These are phyloP conservation scores for Xanthorhoe spadicearia DNA, from an alignment of 2,888 invertebrate species.

Conservation along the genomic window DNA sequence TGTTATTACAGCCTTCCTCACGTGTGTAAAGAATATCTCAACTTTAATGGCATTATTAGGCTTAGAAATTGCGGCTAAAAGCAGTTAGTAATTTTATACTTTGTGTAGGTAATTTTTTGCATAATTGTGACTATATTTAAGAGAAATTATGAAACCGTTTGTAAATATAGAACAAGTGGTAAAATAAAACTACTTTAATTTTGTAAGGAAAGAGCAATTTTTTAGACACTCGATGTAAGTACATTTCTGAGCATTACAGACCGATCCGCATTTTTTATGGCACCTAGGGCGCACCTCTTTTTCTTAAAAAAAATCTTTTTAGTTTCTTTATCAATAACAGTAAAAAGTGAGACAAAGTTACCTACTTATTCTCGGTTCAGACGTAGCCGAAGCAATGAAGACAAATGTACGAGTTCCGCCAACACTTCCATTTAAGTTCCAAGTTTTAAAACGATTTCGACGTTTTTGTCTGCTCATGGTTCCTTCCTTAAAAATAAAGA, in stretches of 20 bases:
- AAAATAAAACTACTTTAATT: too few relatives aligned
- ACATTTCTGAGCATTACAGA: too few relatives aligned
- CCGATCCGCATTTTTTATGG: too few relatives aligned
- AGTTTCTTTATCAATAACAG: neutral
- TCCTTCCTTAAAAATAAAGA: too few relatives aligned
- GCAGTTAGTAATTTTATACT: neutral
- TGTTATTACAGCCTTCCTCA: slow-evolving; percentile 33
- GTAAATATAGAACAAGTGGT: too few relatives aligned
- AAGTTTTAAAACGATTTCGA: slow-evolving; percentile 11
- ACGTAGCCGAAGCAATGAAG: slow-evolving; percentile 18
- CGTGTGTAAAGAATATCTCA: slow-evolving; percentile 23
- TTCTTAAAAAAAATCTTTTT: too few relatives aligned
- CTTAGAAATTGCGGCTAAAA: neutral
- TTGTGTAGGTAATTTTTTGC: neutral
- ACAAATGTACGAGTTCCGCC: slow-evolving; percentile 11
- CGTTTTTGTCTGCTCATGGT: slow-evolving; percentile 28
- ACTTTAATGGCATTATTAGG: neutral
- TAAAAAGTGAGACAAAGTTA: slow-evolving; percentile 9
- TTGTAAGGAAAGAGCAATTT: too few relatives aligned
- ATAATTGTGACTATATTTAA: neutral
- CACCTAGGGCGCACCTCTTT: too few relatives aligned
- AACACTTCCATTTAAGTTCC: slow-evolving; percentile 4
- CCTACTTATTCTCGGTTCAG: slow-evolving; percentile 1
- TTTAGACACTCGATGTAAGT: too few relatives aligned
- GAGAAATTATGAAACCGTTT: too few relatives aligned